Evolutionary conservation across 2,888 invertebrate genomes (phyloP), one percentile per base, ranked within the genome.

Genomic region (Nymphalis urticae): DNA sequence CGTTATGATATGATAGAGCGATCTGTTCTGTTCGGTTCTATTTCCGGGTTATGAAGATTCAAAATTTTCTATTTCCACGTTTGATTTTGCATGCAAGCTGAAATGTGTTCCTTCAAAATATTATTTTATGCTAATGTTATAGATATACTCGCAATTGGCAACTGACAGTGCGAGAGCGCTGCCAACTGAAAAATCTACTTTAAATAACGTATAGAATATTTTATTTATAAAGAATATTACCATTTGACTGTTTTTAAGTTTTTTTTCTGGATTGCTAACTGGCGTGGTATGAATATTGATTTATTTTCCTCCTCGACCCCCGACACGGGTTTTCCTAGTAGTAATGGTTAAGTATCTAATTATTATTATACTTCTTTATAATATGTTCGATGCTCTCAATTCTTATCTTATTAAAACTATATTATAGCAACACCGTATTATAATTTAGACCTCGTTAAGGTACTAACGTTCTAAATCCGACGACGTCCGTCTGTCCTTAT

Each of bases 401-500:
- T 27, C 24, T 19, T 54, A 58, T 27, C 48, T 58, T 51, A 42
- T 66, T 50, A 66, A 61, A 60, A 61, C 54, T 19, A 27, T 61
- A 51, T 51, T 62, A 60, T 27, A 19, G 27, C 61, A 53, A 53
- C 47, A 47, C 3, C 42, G 9, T 51, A 36, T 66, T 66, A 58
- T 65, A 61, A 50, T 48, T 65, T 24, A 53, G 48, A 19, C 47
- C 65, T 69, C 50, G 50, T 62, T 62, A 58, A 59, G 42, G 13
- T 17, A 56, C 8, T 17, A 9, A 27, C 48, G 47, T 42, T 13
- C 4, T 83, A 86, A 88, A 87, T 87, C 86, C 80, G 80, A 81
- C 76, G 74, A 74, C 81, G 82, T 88, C 86, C 87, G 86, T 83
- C 82, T 82, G 82, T 82, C 82, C 81, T 80, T 80, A 80, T 82